phyloP scores from a whole-genome alignment of 2,113 vertebrate species.

The Ceuthmochares aereus region DNA sequence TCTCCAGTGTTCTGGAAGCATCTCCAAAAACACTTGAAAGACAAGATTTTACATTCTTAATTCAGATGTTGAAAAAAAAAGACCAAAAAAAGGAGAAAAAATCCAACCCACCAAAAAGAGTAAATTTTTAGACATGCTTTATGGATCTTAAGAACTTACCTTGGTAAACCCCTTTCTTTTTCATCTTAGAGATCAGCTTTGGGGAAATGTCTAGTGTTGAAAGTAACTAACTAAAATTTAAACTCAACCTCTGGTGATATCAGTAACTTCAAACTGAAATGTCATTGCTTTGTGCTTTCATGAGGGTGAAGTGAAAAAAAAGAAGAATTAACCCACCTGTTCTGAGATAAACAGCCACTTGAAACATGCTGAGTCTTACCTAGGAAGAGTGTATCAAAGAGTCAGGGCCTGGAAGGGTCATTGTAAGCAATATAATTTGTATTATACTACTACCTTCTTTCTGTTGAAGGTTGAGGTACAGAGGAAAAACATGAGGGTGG shows the following conservation, averaged over 20 bases:
- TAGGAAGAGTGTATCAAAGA: background rate
- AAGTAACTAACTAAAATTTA: background rate
- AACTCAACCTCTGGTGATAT: background rate
- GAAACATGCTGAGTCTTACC: background rate
- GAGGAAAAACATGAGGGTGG: background rate
- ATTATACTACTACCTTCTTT: background rate
- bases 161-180: background rate
- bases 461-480: background rate
- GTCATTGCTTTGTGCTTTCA: background rate
- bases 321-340: background rate
- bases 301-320: background rate
- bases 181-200: background rate
- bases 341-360: background rate
- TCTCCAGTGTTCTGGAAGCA: background rate
- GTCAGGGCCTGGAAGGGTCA: background rate
- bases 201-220: background rate
- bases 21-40: background rate
- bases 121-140: background rate
- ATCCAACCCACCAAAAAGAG: too few species aligned
- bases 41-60: background rate
- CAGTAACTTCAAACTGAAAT: background rate
- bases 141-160: background rate
- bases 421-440: background rate
- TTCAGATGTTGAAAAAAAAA: background rate
- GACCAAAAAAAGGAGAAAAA: rapidly evolving